These are phyloP conservation scores for Enteromius treurensis DNA, from an alignment of 2,797 vertebrate species.

Conservation along the genomic window DNA sequence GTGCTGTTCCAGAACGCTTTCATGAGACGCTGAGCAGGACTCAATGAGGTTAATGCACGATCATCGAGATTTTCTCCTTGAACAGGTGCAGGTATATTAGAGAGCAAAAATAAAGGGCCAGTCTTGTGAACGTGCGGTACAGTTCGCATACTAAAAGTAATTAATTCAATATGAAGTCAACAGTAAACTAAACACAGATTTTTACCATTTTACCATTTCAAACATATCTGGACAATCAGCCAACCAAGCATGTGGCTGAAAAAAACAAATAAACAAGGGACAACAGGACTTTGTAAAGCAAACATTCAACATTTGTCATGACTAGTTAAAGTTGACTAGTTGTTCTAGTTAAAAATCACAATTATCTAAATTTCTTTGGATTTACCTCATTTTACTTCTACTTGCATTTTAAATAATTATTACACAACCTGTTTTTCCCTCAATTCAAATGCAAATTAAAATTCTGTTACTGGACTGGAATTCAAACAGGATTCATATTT, in stretches of 20 bases:
- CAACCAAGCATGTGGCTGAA: neutral
- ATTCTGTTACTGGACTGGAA: neutral
- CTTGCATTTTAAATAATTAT: neutral
- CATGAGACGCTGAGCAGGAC: constrained; percentile 40
- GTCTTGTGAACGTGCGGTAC: neutral
- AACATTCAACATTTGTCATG: too few species aligned
- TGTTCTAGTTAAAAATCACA: neutral
- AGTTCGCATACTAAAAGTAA: neutral
- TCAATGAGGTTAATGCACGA: constrained; percentile 50
- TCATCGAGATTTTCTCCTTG: constrained; percentile 57
- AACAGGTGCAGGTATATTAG: constrained; percentile 35
- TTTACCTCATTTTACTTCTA: neutral
- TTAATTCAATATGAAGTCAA: neutral
- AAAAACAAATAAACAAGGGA: neutral
- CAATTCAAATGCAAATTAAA: neutral
- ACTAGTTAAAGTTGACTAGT: neutral
- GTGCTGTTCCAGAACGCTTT: constrained; percentile 33
- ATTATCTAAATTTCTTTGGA: neutral
- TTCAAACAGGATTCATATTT: neutral
- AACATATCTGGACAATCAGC: neutral
- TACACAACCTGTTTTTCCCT: neutral
- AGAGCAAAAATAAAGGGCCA: constrained; percentile 34
- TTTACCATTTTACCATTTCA: neutral
- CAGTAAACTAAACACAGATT: neutral
- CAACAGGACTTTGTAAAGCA: too few species aligned